Percentiles rank a stretch among this genome's conserved stretches.
Evolutionary conservation across 92 coral and sea anemone genomes (phyloP).

Genomic region (Ricordea florida): DNA sequence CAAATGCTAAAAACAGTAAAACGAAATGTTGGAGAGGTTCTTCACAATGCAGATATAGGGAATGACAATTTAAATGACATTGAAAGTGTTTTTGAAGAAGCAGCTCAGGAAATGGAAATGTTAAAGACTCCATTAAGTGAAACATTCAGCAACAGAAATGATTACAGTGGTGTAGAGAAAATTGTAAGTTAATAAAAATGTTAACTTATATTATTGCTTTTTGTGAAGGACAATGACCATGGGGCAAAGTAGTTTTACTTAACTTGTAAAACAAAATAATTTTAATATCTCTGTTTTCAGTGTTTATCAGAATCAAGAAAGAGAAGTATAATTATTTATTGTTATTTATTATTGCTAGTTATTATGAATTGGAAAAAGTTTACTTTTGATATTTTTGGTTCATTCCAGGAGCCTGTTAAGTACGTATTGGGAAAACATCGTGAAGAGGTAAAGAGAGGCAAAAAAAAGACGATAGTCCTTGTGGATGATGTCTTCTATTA

Average conservation of each 20-base stretch:
- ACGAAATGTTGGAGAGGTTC: background rate
- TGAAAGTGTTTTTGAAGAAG: background rate
- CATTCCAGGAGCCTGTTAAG: background rate
- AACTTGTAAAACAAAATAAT: too few relatives aligned
- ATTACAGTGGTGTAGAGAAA: too few relatives aligned
- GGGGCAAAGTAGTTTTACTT: too few relatives aligned
- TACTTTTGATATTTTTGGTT: background rate
- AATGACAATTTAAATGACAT: background rate
- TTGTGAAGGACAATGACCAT: too few relatives aligned
- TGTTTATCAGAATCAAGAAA: background rate
- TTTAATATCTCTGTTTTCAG: too few relatives aligned
- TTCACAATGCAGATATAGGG: background rate
- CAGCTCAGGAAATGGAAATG: slow-evolving; percentile 8
- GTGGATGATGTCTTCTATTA: slow-evolving; percentile 48
- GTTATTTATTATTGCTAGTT: background rate
- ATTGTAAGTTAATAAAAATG: too few relatives aligned
- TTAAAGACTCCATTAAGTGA: background rate
- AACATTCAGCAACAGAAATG: too few relatives aligned
- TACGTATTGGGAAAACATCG: slow-evolving; percentile 7
- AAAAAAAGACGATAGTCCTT: slow-evolving; percentile 27
- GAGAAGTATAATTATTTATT: background rate
- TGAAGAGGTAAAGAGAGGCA: slow-evolving; percentile 2
- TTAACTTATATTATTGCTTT: too few relatives aligned
- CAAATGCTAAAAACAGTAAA: background rate
- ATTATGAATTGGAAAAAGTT: background rate